Base-by-base conservation (phyloP, 2,888 invertebrate species). In the Dryococelus australis region DNA sequence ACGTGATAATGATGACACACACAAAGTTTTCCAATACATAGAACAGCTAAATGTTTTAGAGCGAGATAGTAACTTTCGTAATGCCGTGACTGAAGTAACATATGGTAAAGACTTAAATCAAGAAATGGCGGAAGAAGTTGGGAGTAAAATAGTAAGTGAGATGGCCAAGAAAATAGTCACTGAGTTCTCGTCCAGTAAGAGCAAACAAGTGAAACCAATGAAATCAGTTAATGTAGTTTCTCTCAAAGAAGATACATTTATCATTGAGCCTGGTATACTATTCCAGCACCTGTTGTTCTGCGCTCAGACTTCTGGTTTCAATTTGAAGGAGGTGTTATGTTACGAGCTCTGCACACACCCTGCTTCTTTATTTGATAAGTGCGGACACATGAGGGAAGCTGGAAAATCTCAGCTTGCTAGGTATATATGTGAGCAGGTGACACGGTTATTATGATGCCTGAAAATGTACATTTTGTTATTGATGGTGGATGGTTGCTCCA, bases 401-500 rank as follows among this genome's bases (percentile, higher is more conserved):
- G 83, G 83, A 43, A 83, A 83, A 27, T 83, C 83, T 83, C 28
- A 83, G 28, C 83, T 83, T 27, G 83, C 83, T 83, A 27, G 26
- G 2, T 83, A 83, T 28, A 24, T 83, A 83, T 24, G 83, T 26
- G 12, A 83, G 1, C 27, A 83, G 26, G 83, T 83, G 27, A 12
- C 83, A 26, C 83, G n/a, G 83, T 26, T 83, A 83, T 27, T 3
- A 83, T 13, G 27, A 83, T 83, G 83, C 83, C 83, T 83, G 3
- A 83, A 26, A 8, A 83, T 83, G 12, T 27, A 43, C 83, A 83
- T 83, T 83, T 0, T 8, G 83, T 83, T 43, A 83, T 83, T 83
- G 83, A 27, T 83, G 83, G 83, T 27, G 28, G 28, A 24, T n/a
- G n/a, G n/a, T n/a, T n/a, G n/a, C n/a, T n/a, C n/a, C n/a, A n/a